Evolutionary conservation across 2,797 vertebrate species (phyloP).

Genomic region (Gouania willdenowi): DNA sequence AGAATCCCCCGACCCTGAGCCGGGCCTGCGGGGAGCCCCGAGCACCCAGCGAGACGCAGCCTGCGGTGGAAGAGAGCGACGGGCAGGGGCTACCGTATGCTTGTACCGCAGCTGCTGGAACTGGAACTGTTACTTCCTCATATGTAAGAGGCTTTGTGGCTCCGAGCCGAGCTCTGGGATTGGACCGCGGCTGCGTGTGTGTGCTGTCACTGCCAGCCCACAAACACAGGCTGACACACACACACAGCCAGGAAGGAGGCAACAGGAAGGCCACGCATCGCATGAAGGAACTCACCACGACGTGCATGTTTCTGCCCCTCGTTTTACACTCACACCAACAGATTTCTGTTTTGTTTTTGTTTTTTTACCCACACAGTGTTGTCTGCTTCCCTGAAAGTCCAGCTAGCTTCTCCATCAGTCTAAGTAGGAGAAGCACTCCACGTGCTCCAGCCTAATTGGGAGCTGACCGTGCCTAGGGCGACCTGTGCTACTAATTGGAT

Average conservation of each 20-base stretch:
- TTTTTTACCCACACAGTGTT: neutral
- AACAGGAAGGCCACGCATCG: constrained; percentile 74
- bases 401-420: neutral
- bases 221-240: constrained; percentile 70
- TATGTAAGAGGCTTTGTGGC: constrained; percentile 77
- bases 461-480: constrained; percentile 22
- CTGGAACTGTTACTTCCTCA: constrained; percentile 73
- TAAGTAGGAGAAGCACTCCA: constrained; percentile 55
- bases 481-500: constrained; percentile 65
- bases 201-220: constrained; percentile 73
- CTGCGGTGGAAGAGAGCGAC: constrained; percentile 52
- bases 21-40: constrained; percentile 59
- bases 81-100: constrained; percentile 54
- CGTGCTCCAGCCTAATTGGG: constrained; percentile 60
- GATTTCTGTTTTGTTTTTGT: too few species aligned
- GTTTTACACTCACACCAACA: neutral
- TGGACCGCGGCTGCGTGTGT: constrained; percentile 67
- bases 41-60: constrained; percentile 69
- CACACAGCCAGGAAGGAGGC: constrained; percentile 77
- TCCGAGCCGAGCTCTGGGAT: constrained; percentile 76
- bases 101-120: constrained; percentile 24
- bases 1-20: constrained; percentile 70
- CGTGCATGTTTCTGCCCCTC: constrained; percentile 55
- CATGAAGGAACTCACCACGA: constrained; percentile 73
- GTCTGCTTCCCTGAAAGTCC: constrained; percentile 9